phyloP scores from a whole-genome alignment of 1,140 invertebrate species.

The Brachionus koreanus region DNA sequence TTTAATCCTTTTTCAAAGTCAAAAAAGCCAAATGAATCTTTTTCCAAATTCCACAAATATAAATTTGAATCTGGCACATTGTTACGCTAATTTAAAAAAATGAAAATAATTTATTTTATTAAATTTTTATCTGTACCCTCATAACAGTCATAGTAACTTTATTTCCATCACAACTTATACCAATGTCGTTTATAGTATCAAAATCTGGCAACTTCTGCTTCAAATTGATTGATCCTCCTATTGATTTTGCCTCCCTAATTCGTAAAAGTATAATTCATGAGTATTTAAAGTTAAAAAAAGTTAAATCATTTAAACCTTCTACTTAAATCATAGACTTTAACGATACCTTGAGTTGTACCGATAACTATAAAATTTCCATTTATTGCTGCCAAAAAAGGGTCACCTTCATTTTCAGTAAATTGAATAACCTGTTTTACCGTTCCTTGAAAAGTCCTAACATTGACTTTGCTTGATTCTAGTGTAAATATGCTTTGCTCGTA shows the following conservation, averaged over 20 bases:
- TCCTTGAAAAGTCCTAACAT: slow-evolving; percentile 65
- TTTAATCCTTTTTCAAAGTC: slow-evolving; percentile 64
- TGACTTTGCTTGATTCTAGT: slow-evolving; percentile 63
- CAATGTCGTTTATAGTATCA: slow-evolving; percentile 78
- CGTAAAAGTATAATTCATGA: neutral
- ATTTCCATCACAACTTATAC: slow-evolving; percentile 75
- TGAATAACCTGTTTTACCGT: slow-evolving; percentile 71
- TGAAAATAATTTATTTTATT: neutral
- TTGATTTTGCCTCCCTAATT: slow-evolving; percentile 47
- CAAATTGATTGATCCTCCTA: slow-evolving; percentile 63
- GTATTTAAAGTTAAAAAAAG: neutral
- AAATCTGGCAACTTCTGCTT: slow-evolving; percentile 69
- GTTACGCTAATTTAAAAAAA: slow-evolving; percentile 47
- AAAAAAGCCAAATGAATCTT: slow-evolving; percentile 69
- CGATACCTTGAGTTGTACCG: slow-evolving; percentile 76
- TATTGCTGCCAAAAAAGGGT: slow-evolving; percentile 77
- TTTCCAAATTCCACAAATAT: slow-evolving; percentile 87
- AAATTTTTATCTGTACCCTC: slow-evolving; percentile 58
- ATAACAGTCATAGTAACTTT: slow-evolving; percentile 79
- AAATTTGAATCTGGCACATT: slow-evolving; percentile 70
- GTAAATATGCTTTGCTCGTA: slow-evolving; percentile 71
- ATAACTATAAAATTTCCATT: slow-evolving; percentile 75
- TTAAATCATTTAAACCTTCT: slow-evolving; percentile 66
- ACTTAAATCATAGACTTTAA: slow-evolving; percentile 83
- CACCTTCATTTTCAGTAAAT: slow-evolving; percentile 70